Conservation (phyloP, 2,888 invertebrate species). For the Drosophila stalkeri region DNA sequence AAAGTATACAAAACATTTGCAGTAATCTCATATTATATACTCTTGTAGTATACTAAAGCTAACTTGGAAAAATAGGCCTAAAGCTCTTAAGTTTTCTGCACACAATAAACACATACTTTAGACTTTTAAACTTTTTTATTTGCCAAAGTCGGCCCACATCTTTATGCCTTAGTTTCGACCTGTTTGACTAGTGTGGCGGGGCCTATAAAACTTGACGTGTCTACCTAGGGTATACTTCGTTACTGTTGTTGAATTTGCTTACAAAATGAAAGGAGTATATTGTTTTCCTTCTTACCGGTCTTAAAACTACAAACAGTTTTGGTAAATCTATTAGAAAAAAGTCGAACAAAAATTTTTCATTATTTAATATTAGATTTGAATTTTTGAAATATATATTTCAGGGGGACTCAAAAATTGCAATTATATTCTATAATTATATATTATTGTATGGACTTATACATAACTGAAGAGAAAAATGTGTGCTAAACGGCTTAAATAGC, state of each 20-base stretch:
- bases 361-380: background rate
- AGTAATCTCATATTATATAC: background rate
- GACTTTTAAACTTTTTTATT: conserved; percentile 61
- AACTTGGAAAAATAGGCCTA: conserved; percentile 3
- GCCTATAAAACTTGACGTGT: conserved; percentile 28
- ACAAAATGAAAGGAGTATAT: background rate
- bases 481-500: no score
- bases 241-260: conserved; percentile 21
- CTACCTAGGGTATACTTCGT: conserved; percentile 21
- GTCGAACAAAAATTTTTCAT: background rate
- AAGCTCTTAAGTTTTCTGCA: conserved; percentile 33
- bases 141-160: background rate
- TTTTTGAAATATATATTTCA: no score
- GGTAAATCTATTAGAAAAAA: background rate
- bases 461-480: no score
- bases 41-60: no score
- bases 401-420: no score
- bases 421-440: no score
- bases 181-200: conserved; percentile 37
- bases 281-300: background rate
- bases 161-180: conserved; percentile 15
- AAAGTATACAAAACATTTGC: background rate
- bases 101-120: conserved; percentile 66
- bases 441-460: no score
- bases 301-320: background rate